Evolutionary conservation across 2,113 vertebrate species (phyloP), one percentile per base, ranked within the genome.

Genomic region (Sceloporus tristichus): DNA sequence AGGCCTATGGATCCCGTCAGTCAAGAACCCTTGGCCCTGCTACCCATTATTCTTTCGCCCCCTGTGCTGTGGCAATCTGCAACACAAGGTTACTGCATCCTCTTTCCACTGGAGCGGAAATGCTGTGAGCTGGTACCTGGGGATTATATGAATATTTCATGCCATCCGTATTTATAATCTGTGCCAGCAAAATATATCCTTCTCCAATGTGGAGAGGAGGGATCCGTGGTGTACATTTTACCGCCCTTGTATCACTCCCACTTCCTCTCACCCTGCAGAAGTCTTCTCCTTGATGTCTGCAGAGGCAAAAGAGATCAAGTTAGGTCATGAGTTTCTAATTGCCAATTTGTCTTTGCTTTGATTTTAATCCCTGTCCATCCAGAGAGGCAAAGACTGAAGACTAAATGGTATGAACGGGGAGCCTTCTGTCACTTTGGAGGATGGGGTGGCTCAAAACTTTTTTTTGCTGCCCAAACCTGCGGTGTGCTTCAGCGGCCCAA

Each of bases 131-230:
- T 68, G 71, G 79, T 86, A 82, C 71, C 88, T 77, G 62, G 88
- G 88, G 79, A 89, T 82, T 78, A 48, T 14, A 82, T 89, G 88
- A 89, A 86, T 89, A 86, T 86, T 86, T 89, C 79, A 89, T 89
- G 79, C 48, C 74, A 68, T 82, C 88, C 42, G 78, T 86, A 89
- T 62, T 86, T 86, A 89, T 82, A 85, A 66, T 56, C 78, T 40
- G 88, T 70, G 71, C 84, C 42, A 68, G 87, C 87, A 88, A 78
- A 88, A 78, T 84, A 78, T 84, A 84, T 85, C 84, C 71, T 40
- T 42, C 84, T 82, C 54, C 71, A 53, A 53, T 38, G 53, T 68
- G 1, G 68, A 59, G 70, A n/a, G n/a, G n/a, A 68, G 62, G 68
- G 40, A 81, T 81, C 23, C 18, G 14, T 56, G 42, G 56, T 77